phyloP scores from a whole-genome alignment of 2,888 invertebrate species.

The Miltochrista miniata region DNA sequence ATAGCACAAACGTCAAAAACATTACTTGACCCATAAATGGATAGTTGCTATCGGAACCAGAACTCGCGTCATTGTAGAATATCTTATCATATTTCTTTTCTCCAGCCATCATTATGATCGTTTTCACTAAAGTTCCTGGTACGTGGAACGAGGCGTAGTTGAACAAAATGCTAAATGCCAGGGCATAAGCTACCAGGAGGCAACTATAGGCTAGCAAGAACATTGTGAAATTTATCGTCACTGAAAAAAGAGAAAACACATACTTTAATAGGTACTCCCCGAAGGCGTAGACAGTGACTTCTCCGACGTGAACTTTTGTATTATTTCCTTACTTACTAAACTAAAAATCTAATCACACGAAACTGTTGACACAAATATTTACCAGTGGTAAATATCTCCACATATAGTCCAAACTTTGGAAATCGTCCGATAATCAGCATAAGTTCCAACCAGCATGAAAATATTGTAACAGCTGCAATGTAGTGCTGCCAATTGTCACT shows the following conservation, averaged over 20 bases:
- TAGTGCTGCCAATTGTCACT: conserved; percentile 89
- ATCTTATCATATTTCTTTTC: conserved; percentile 94
- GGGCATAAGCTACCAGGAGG: conserved; percentile 90
- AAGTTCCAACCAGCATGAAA: conserved; percentile 91
- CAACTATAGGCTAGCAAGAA: conserved; percentile 92
- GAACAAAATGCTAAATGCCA: conserved; percentile 92
- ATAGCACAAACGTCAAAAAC: conserved; percentile 89
- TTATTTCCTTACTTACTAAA: too few species aligned
- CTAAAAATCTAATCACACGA: too few species aligned
- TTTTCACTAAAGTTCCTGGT: conserved; percentile 87
- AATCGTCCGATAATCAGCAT: conserved; percentile 94
- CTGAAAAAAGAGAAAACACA: conserved; percentile 66
- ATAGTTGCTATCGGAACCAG: conserved; percentile 82
- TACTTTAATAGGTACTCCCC: background rate
- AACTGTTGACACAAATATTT: background rate
- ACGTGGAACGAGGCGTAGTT: conserved; percentile 89
- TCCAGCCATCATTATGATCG: conserved; percentile 95
- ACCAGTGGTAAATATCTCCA: conserved; percentile 94
- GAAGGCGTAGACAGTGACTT: too few species aligned
- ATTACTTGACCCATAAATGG: conserved; percentile 90
- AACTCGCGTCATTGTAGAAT: conserved; percentile 87
- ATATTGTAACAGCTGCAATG: conserved; percentile 90
- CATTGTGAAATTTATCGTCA: conserved; percentile 91
- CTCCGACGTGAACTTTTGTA: too few species aligned
- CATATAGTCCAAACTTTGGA: conserved; percentile 93